Percentiles rank a stretch among this genome's conserved stretches.
phyloP scores from a whole-genome alignment of 2,888 invertebrate species.

The Drosophila formosana region DNA sequence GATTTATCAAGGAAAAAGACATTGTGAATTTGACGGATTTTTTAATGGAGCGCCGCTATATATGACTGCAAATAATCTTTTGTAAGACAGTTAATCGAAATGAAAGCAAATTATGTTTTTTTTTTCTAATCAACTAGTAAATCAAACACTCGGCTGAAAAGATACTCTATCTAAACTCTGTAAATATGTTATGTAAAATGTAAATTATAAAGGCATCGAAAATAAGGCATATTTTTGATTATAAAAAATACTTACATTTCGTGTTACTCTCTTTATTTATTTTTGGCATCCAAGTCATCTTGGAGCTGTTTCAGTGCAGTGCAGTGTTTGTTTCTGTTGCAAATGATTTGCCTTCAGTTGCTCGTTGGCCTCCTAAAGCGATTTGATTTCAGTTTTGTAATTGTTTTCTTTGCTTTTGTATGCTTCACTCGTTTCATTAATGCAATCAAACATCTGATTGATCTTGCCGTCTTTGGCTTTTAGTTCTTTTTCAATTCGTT shows the following conservation, averaged over 20 bases:
- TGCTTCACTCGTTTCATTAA: background rate
- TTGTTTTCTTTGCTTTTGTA: background rate
- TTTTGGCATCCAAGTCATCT: background rate
- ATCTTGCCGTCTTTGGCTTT: background rate
- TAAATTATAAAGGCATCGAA: too few relatives aligned
- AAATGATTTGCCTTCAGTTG: background rate
- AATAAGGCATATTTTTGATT: too few relatives aligned
- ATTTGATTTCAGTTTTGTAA: background rate
- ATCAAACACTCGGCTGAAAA: too few relatives aligned
- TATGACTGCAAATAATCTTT: slow-evolving; percentile 3
- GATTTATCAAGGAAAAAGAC: slow-evolving; percentile 6
- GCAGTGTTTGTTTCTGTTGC: background rate
- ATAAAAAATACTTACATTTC: background rate
- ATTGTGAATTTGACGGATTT: slow-evolving; percentile 31
- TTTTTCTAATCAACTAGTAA: too few relatives aligned
- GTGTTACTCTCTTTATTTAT: too few relatives aligned
- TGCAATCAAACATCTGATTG: background rate
- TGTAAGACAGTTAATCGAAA: too few relatives aligned
- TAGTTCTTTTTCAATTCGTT: background rate
- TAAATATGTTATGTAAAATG: too few relatives aligned
- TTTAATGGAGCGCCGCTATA: slow-evolving; percentile 21
- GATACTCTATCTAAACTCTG: too few relatives aligned
- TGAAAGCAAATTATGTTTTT: too few relatives aligned
- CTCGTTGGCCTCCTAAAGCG: slow-evolving; percentile 8
- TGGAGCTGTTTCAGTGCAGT: slow-evolving; percentile 1